Percentiles rank a stretch among this genome's conserved stretches.
phyloP scores from a whole-genome alignment of 2,113 vertebrate species.

The Zosterops pallidus region DNA sequence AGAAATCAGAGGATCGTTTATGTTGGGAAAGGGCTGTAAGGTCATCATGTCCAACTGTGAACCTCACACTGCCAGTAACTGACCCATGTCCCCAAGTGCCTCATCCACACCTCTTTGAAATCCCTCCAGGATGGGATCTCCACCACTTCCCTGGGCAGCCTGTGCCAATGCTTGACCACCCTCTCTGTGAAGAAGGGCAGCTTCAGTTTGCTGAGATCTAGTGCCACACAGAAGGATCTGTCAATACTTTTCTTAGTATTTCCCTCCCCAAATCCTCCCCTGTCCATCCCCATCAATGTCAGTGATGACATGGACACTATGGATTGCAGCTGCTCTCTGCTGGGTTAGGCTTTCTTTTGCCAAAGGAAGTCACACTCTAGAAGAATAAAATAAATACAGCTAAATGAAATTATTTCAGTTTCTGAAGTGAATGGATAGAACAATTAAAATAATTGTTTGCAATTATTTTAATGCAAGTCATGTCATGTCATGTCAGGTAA shows the following conservation, averaged over 20 bases:
- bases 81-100: background rate
- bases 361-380: background rate
- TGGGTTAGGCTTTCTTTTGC: background rate
- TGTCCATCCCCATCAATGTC: background rate
- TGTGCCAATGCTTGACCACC: background rate
- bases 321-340: background rate
- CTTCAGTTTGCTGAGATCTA: background rate
- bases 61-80: background rate
- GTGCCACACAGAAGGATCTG: background rate
- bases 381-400: background rate
- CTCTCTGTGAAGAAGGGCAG: background rate
- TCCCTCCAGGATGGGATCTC: background rate
- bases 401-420: background rate
- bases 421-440: background rate
- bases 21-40: background rate
- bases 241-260: background rate
- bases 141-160: background rate
- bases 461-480: background rate
- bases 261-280: fast-evolving
- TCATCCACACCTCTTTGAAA: background rate
- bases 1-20: background rate
- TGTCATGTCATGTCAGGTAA: no score
- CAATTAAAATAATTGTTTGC: background rate
- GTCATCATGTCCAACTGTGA: background rate
- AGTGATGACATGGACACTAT: background rate